Evolutionary conservation across 2,113 vertebrate species (phyloP), one percentile per base, ranked within the genome.

Genomic region (Otis tarda): DNA sequence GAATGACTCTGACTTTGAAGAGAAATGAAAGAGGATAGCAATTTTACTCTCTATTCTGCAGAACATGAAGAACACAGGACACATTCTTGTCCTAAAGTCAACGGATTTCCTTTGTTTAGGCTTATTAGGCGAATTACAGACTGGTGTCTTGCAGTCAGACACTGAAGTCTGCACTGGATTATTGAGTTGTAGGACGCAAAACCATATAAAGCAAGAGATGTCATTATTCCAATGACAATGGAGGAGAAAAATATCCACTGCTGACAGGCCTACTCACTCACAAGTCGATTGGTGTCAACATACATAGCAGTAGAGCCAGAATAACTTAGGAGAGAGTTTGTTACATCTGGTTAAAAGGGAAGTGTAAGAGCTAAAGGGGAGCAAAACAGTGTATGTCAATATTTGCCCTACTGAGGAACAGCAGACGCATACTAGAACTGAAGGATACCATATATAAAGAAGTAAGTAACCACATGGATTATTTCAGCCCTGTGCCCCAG

Each of bases 101-200:
- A 92, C 79, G 90, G 96, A 97, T 97, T 98, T 98, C 96, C 96
- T 97, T 97, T 97, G 82, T 92, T 97, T 97, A 97, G 92, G 91
- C 70, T 94, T 89, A 79, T 87, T 85, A 94, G n/a, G 91, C 8
- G 21, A 97, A 95, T 97, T 98, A 97, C 95, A 96, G 96, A 78
- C 94, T 82, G 41, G 96, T 94, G 47, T 92, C 88, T 96, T 94
- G 87, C 95, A 97, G 92, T 87, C 93, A 96, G 94, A 97, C 84
- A 68, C 64, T 65, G 64, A 97, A 79, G 94, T 89, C 96, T 98
- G 97, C 94, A 95, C 85, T 88, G 93, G 90, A 97, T 97, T 97
- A 95, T 33, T 77, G 64, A 93, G 47, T 33, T 96, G 93, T 83
- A 96, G 96, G 95, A 95, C 91, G 97, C 74, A 96, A 98, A 98